These are phyloP conservation scores for Poecile montanus DNA, from an alignment of 2,797 vertebrate species.

Conservation along the genomic window DNA sequence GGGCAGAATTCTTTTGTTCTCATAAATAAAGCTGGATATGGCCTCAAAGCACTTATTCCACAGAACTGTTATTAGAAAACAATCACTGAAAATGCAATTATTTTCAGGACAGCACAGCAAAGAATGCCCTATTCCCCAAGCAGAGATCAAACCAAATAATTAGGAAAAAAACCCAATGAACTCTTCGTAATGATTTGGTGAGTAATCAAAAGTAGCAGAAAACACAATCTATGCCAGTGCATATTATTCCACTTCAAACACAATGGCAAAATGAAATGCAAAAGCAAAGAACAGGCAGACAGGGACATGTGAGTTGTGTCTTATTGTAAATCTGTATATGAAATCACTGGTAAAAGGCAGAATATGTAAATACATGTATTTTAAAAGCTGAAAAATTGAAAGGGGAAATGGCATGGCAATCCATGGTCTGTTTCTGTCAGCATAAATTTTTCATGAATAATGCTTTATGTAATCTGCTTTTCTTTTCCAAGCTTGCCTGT, in stretches of 20 bases:
- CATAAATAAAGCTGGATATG: not conserved
- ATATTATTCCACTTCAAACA: slow-evolving; percentile 26
- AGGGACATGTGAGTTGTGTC: not conserved
- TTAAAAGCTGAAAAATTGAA: not conserved
- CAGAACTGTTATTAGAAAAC: slow-evolving; percentile 39
- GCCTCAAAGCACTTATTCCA: slow-evolving; percentile 6
- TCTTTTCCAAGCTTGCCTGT: not conserved
- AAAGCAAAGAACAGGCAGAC: slow-evolving; percentile 4
- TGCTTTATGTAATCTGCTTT: not conserved
- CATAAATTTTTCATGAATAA: not conserved
- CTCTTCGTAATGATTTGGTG: slow-evolving; percentile 5
- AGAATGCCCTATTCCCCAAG: slow-evolving; percentile 36
- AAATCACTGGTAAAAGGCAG: slow-evolving; percentile 29
- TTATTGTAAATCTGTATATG: not conserved
- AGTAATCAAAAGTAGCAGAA: slow-evolving; percentile 52
- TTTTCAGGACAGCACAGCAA: slow-evolving; percentile 43
- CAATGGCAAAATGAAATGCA: slow-evolving; percentile 24
- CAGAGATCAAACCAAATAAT: slow-evolving; percentile 47
- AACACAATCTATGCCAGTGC: slow-evolving; percentile 11
- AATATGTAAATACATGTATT: not conserved
- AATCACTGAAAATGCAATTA: slow-evolving; percentile 49
- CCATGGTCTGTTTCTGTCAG: not conserved
- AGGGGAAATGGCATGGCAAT: not conserved
- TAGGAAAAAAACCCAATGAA: not conserved
- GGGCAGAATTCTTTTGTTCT: slow-evolving; percentile 26